Base-by-base conservation (phyloP, 2,888 invertebrate genomes). In the Hirtodrosophila cameraria region DNA sequence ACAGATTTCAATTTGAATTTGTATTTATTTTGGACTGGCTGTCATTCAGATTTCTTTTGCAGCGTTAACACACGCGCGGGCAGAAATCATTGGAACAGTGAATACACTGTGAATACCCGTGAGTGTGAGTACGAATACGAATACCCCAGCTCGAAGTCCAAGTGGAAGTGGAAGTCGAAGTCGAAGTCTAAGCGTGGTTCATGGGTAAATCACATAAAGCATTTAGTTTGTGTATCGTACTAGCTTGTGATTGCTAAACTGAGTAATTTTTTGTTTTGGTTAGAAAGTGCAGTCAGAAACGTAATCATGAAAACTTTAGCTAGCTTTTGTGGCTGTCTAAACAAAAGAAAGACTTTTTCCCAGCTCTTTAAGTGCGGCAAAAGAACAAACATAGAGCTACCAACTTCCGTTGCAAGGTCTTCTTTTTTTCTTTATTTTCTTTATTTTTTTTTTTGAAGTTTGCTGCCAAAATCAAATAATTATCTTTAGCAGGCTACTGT, bases 41-140 rank as follows among this genome's bases (percentile, higher is more conserved):
- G 84, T 79, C 84, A 76, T 80, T 80, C 67, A 64, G 75, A 81
- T 85, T 75, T 85, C 82, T 75, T 78, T 73, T 53, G 38, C 52
- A 57, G 39, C 23, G 49, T 28, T 49, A 68, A 70, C 82, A 83
- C 77, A 81, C 74, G 73, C 58, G n/a, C n/a, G n/a, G 39, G 35
- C 59, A 23, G 59, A 57, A 60, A 67, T 74, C 79, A 85, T 78
- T 78, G 74, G 53, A 48, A 46, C 20, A 52, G 20, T 50, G 69
- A 49, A 31, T 33, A 62, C 23, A 41, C n/a, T n/a, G 36, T 25
- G 41, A 53, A 45, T 50, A 39, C 16, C 13, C 13, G 31, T n/a
- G 30, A 16, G 4, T 41, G 39, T 41, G 59, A 35, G 35, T 62
- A 15, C 7, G n/a, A n/a, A n/a, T n/a, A n/a, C n/a, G n/a, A n/a